A percentile compares a stretch with the other conserved stretches of the same genome.
Conservation (phyloP, 2,797 vertebrate genomes). For the Parotocinclus haroldoi region DNA sequence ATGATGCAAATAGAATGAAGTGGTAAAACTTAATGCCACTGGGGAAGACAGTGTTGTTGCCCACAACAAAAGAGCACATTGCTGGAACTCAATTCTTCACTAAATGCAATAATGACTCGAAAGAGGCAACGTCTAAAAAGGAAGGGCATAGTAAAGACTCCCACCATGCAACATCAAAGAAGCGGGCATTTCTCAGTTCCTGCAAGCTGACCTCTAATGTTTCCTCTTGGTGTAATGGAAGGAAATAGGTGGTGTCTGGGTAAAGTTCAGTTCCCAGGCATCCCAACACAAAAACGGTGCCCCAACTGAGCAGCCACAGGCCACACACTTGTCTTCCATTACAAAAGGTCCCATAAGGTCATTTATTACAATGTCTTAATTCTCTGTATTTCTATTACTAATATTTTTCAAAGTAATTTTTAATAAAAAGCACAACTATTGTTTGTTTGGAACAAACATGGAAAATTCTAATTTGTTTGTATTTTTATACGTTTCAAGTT, state of each 20-base stretch:
- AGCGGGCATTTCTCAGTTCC: slow-evolving; percentile 37
- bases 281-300: slow-evolving; percentile 24
- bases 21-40: slow-evolving; percentile 44
- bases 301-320: slow-evolving; percentile 26
- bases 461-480: too few relatives aligned
- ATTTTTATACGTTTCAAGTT: too few relatives aligned
- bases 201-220: slow-evolving; percentile 46
- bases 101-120: slow-evolving; percentile 35
- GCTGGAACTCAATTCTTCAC: slow-evolving; percentile 46
- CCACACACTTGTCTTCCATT: slow-evolving; percentile 31
- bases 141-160: slow-evolving; percentile 52
- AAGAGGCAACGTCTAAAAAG: slow-evolving; percentile 37
- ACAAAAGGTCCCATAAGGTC: slow-evolving; percentile 32
- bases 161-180: slow-evolving; percentile 49
- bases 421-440: too few relatives aligned
- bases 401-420: too few relatives aligned
- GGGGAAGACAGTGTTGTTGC: slow-evolving; percentile 35
- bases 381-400: not conserved
- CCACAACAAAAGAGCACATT: slow-evolving; percentile 61
- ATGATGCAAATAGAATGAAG: slow-evolving; percentile 41
- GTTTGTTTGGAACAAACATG: too few relatives aligned
- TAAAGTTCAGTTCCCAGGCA: slow-evolving; percentile 31
- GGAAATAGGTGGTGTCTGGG: slow-evolving; percentile 36
- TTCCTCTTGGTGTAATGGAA: slow-evolving; percentile 35
- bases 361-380: not conserved